Evolutionary conservation across 2,888 invertebrate genomes (phyloP), one percentile per base, ranked within the genome.

Genomic region (Ophion slaviceki): DNA sequence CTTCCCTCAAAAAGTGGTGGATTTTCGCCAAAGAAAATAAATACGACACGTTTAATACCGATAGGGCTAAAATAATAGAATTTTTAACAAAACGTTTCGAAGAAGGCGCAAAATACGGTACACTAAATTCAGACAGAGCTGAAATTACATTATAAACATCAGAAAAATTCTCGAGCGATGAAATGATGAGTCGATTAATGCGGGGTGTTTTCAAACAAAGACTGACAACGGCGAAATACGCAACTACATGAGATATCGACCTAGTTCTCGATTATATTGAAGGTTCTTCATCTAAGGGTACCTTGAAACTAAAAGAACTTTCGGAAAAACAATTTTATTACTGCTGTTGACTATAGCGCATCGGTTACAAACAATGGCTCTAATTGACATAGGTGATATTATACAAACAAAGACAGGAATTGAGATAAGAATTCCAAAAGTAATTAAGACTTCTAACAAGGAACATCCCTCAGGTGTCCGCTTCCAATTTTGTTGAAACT

Each of bases 231-330:
- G 36, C 87, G 6, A 89, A 81, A 78, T 89, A 92, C 81, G 78
- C 89, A 53, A 61, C 75, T 6, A 90, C 86, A 4, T 92, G 91
- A 91, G 89, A 92, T 75, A 88, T 91, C 8, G 64, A 71, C n/a
- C 77, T 86, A 11, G 80, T 80, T n/a, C 28, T 20, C 36, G 32
- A 67, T 47, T 67, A 77, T 77, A 59, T 67, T 3, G 67, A 77
- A 57, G 0, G 66, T 36, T 36, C 5, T 36, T 36, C 36, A 36
- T 36, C 36, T 36, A 36, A 36, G 36, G 36, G 36, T 36, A 36
- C 2, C 36, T 36, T 36, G 2, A 36, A 36, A 36, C 36, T 36
- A 6, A 36, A 36, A 36, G 36, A 36, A 2, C 36, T 36, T 36
- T 36, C 36, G 36, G 36, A 36, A 36, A 36, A 36, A 36, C 36